A percentile compares a stretch with the other conserved stretches of the same genome.
phyloP scores from a whole-genome alignment of 2,888 invertebrate genomes.

The Thyatira batis region DNA sequence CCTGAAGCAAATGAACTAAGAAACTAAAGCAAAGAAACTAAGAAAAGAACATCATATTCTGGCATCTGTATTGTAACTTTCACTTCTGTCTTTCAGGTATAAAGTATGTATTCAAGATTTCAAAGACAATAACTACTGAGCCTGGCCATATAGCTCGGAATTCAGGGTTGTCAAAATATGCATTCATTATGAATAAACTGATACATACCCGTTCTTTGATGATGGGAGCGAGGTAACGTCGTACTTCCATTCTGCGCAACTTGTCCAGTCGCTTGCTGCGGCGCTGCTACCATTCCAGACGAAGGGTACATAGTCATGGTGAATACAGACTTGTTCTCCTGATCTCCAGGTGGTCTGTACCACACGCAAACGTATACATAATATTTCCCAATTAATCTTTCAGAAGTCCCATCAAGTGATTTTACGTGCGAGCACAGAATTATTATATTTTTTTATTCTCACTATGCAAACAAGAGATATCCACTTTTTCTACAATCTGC shows the following conservation, averaged over 20 bases:
- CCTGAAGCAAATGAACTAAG: no score
- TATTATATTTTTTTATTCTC: slow-evolving; percentile 1
- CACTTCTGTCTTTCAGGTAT: no score
- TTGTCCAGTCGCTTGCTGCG: slow-evolving; percentile 71
- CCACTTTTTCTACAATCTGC: slow-evolving; percentile 49
- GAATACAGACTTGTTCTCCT: slow-evolving; percentile 56
- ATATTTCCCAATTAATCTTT: slow-evolving; percentile 53
- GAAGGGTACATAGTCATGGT: slow-evolving; percentile 73
- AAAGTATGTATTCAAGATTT: no score
- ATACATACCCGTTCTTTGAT: slow-evolving; percentile 71
- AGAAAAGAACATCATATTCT: no score
- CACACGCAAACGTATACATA: slow-evolving; percentile 73
- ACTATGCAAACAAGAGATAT: slow-evolving; percentile 22
- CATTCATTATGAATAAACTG: neutral
- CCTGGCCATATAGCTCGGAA: no score
- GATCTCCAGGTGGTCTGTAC: slow-evolving; percentile 69
- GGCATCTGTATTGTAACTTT: no score
- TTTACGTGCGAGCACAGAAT: slow-evolving; percentile 5
- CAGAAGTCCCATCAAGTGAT: slow-evolving; percentile 34
- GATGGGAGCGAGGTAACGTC: slow-evolving; percentile 75
- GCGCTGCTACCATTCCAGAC: slow-evolving; percentile 73
- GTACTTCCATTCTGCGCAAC: slow-evolving; percentile 76
- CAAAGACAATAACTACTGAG: no score
- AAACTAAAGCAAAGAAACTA: no score
- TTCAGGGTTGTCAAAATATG: neutral